phyloP scores from a whole-genome alignment of 2,113 vertebrate genomes.

The Calyptommatus sinebrachiatus region DNA sequence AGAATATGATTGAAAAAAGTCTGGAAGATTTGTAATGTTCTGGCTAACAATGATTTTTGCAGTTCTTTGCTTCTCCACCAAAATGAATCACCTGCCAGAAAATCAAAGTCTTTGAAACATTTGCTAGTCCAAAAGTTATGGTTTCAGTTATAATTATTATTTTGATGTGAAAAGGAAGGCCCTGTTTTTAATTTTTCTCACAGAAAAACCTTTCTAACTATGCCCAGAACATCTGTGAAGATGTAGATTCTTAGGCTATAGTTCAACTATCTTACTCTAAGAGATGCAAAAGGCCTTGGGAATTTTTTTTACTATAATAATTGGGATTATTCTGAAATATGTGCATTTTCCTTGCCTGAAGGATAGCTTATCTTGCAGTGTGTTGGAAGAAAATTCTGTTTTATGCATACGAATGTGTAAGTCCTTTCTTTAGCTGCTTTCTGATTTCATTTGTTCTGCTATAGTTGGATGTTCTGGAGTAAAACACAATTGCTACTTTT shows the following conservation, averaged over 20 bases:
- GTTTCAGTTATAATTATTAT: background rate
- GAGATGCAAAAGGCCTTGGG: background rate
- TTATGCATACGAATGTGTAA: background rate
- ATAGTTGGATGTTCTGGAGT: no score
- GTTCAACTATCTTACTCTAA: background rate
- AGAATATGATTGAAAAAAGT: constrained; percentile 47
- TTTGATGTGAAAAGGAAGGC: constrained; percentile 30
- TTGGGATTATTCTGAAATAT: background rate
- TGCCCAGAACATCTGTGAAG: constrained; percentile 5
- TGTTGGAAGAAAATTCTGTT: background rate
- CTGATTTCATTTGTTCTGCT: background rate
- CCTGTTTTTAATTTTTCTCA: constrained; percentile 21
- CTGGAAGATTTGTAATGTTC: constrained; percentile 54
- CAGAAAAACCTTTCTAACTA: background rate
- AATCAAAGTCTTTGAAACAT: constrained; percentile 35
- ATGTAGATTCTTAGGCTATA: background rate
- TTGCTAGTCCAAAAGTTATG: constrained; percentile 18
- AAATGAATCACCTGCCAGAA: constrained; percentile 66
- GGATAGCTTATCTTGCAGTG: background rate
- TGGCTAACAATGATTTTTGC: constrained; percentile 50
- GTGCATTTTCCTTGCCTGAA: background rate
- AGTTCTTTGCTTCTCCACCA: constrained; percentile 57
- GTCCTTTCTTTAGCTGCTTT: no score
- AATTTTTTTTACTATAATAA: background rate
- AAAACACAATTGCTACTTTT: no score